Base-by-base conservation (phyloP, 2,888 invertebrate species). In the Dorcus hopei region DNA sequence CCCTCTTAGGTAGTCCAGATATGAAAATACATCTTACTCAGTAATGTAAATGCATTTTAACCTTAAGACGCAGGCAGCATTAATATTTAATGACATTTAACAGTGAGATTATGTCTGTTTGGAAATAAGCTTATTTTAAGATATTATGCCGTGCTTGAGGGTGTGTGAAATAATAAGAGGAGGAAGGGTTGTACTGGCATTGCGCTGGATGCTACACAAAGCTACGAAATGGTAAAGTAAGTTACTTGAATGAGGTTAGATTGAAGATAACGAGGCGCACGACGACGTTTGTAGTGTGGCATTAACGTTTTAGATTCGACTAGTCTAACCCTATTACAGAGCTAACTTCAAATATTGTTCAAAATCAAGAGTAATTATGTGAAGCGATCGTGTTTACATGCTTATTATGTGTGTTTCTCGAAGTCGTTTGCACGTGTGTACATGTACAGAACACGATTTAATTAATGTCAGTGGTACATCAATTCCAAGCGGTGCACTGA, bases 381-480 rank as follows among this genome's bases (percentile, higher is more conserved):
- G 58, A 57, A 54, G 58, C 47, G 57, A 63, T 63, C 55, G 58
- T 61, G 62, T 63, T 59, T 63, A 55, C 59, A 61, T 51, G 58
- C 50, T 58, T 61, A 60, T 62, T 62, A 62, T 58, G 47, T 33
- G 26, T 55, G 60, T 57, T 62, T 58, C 57, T 52, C 53, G 9
- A 53, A 62, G 55, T 62, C 60, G 53, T 62, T 62, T 60, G 57
- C 53, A 58, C 55, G 53, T 57, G 53, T 48, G 59, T 52, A 49
- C 45, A 54, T 52, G 58, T 55, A 59, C 39, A 49, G 51, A 64
- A 62, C 55, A 59, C 60, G 60, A 56, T 60, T 64, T 58, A 64
- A 64, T 64, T 64, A 64, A 58, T 62, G 58, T 55, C 47, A 57
- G 53, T 56, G 58, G 59, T 42, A 59, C 60, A 56, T 62, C 62